Evolutionary conservation across 2,888 invertebrate species (phyloP).

Genomic region (Tetragnatha montana): DNA sequence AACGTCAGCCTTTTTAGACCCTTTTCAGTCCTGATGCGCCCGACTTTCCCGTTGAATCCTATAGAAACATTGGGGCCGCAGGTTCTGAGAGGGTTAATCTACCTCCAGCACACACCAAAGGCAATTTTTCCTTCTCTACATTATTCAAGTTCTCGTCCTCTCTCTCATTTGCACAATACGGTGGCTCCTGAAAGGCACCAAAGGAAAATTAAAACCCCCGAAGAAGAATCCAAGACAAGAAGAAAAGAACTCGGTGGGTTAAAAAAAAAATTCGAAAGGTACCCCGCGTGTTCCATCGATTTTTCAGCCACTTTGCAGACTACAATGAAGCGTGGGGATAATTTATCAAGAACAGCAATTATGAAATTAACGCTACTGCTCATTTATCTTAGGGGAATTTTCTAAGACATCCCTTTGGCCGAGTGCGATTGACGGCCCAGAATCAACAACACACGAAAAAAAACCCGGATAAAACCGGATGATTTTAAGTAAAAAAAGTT

Average conservation of each 20-base stretch:
- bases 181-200: neutral
- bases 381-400: conserved; percentile 17
- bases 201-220: neutral
- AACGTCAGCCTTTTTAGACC: too few species aligned
- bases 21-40: too few species aligned
- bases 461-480: neutral
- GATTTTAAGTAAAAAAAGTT: neutral
- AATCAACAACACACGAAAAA: neutral
- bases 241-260: neutral
- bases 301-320: conserved; percentile 14
- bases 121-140: neutral
- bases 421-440: neutral
- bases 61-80: too few species aligned
- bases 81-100: too few species aligned
- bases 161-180: neutral
- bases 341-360: conserved; percentile 43
- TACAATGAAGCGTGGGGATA: conserved; percentile 17
- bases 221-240: neutral
- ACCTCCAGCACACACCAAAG: neutral
- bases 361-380: conserved; percentile 44
- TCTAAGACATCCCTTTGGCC: neutral
- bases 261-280: neutral
- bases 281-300: neutral
- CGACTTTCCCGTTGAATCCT: too few species aligned
- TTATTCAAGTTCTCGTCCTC: neutral